Percentiles rank a stretch among this genome's conserved stretches.
Evolutionary conservation across 2,797 vertebrate genomes (phyloP).

Genomic region (Nannoperca australis): DNA sequence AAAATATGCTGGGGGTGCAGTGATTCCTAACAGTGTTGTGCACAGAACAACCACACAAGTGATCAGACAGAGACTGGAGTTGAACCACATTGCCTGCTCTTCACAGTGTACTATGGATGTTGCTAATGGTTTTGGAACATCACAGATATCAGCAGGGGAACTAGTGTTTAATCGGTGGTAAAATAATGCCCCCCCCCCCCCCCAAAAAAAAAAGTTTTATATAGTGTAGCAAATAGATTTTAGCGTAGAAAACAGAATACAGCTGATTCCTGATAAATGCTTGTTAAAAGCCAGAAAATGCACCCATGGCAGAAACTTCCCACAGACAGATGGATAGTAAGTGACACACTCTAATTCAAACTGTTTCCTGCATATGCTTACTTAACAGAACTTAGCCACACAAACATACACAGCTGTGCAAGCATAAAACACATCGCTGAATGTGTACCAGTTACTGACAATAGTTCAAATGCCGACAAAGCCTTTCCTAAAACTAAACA

Average conservation of each 20-base stretch:
- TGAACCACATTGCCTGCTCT: conserved; percentile 4
- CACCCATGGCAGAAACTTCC: conserved; percentile 8
- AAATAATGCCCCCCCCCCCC: background rate
- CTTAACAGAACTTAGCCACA: conserved; percentile 25
- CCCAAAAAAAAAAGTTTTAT: background rate
- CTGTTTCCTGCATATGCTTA: conserved; percentile 32
- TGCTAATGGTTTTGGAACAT: background rate
- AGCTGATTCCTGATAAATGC: conserved; percentile 10
- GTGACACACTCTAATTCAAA: conserved; percentile 19
- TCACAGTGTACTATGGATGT: background rate
- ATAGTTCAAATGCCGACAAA: conserved; percentile 22
- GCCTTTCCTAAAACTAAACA: conserved; percentile 16
- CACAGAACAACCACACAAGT: background rate
- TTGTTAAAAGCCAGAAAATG: background rate
- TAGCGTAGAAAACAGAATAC: background rate
- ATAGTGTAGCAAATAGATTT: background rate
- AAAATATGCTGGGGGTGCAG: background rate
- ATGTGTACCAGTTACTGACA: conserved; percentile 17
- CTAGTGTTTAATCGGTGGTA: background rate
- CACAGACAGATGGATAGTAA: conserved; percentile 27
- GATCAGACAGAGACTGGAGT: conserved; percentile 32
- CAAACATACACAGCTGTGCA: conserved; percentile 52
- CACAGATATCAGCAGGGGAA: background rate
- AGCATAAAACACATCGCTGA: conserved; percentile 36
- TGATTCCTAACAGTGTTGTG: background rate